Evolutionary conservation across 2,113 vertebrate species (phyloP), one percentile per base, ranked within the genome.

Genomic region (Daphoenositta chrysoptera): DNA sequence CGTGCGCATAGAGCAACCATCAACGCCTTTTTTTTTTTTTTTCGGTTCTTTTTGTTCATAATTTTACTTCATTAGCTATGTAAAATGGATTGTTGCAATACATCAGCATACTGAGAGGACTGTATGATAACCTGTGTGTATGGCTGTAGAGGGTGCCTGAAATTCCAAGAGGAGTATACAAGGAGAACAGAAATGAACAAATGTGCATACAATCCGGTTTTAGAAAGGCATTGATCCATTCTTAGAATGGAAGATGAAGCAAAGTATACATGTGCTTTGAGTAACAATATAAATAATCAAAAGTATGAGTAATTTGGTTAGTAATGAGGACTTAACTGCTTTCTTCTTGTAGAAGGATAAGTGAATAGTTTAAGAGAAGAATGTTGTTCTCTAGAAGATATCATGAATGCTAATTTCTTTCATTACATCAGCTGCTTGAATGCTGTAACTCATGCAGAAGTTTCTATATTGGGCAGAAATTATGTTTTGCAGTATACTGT

Each of bases 51-150:
- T 95, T 94, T 83, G 82, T 63, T 58, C 39, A n/a, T 78, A 22
- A 15, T 42, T 73, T 95, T 72, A 9, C 54, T 95, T 89, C 80
- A 23, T 94, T 85, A 79, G 45, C 22, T 9, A 44, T 80, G 63
- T 82, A 58, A 94, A 96, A 90, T 76, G 86, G 85, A 40, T 95
- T 68, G 63, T 87, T 95, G 78, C 71, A 39, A 47, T 70, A 15
- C 5, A 50, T 89, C 86, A 68, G 60, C 87, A 22, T 94, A 26
- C 90, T 79, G 23, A 93, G 85, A 85, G 87, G 47, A 53, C 51
- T 35, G 30, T 22, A 1, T 2, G 57, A 33, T 64, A 40, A 48
- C 42, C 35, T 6, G 13, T 5, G 57, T 18, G 51, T 6, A 4
- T 26, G 54, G 58, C 22, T 35, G 47, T 73, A 54, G 50, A 58